These are phyloP conservation scores for Halictus ligatus DNA, from an alignment of 2,888 invertebrate genomes.

Conservation along the genomic window DNA sequence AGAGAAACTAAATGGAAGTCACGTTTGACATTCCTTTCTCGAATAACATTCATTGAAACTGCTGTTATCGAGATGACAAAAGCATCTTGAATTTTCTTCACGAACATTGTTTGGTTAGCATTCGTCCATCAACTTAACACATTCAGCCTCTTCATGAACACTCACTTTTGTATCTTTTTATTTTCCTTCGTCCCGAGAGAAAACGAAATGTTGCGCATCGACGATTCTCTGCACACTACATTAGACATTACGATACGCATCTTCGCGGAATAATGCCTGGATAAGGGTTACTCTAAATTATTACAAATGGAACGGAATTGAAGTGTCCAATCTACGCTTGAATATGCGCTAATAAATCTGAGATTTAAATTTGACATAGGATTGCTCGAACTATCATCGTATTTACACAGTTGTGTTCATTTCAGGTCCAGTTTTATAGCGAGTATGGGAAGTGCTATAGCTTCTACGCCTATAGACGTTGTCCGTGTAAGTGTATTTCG, in stretches of 20 bases:
- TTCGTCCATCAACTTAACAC: conserved; percentile 53
- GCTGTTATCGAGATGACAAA: conserved; percentile 68
- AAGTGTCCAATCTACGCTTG: background rate
- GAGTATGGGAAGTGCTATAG: conserved; percentile 96
- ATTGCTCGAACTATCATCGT: background rate
- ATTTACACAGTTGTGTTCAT: conserved; percentile 55
- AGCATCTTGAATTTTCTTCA: conserved; percentile 64
- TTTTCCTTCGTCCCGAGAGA: background rate
- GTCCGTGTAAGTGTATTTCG: conserved; percentile 89
- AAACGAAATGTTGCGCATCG: conserved; percentile 7
- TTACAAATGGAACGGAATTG: conserved; percentile 5
- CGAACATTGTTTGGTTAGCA: conserved; percentile 71
- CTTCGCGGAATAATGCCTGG: conserved; percentile 65
- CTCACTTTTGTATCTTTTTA: background rate
- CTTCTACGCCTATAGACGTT: conserved; percentile 97
- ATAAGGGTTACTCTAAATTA: conserved; percentile 73
- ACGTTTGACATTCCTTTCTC: conserved; percentile 67
- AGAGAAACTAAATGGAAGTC: conserved; percentile 72
- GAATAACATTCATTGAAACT: conserved; percentile 67
- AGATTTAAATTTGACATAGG: conserved; percentile 11
- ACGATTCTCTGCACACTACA: conserved; percentile 20
- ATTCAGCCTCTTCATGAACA: conserved; percentile 38
- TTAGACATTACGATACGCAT: conserved; percentile 47
- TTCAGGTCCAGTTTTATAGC: conserved; percentile 95
- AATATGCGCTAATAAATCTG: background rate